These are phyloP conservation scores for Lasius platythorax DNA, from an alignment of 2,888 invertebrate genomes.

Conservation along the genomic window DNA sequence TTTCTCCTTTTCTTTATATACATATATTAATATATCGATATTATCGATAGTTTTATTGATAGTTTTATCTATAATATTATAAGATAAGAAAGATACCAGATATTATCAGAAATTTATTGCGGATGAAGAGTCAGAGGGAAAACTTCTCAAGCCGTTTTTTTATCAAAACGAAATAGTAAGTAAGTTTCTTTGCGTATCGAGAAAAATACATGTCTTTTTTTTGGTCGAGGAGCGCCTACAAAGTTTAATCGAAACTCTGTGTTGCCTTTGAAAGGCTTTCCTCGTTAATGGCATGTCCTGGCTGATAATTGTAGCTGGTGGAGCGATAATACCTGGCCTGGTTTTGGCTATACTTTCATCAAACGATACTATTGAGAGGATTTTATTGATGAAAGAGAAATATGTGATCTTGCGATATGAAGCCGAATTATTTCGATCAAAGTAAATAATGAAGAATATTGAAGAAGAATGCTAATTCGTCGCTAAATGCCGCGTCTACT, in stretches of 20 bases:
- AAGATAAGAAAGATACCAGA: not conserved
- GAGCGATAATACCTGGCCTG: conserved; percentile 47
- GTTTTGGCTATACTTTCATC: conserved; percentile 48
- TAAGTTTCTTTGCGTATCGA: conserved; percentile 44
- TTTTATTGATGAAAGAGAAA: conserved; percentile 21
- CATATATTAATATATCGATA: not conserved
- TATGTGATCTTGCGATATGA: not conserved
- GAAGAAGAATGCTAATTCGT: not conserved
- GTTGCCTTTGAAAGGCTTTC: conserved; percentile 64
- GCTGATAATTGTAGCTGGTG: conserved; percentile 55
- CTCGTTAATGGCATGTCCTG: conserved; percentile 59
- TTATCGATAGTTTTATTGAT: not conserved
- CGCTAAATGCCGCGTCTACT: not conserved
- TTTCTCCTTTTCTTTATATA: not conserved
- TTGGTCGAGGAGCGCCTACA: conserved; percentile 31
- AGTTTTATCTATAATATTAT: not conserved
- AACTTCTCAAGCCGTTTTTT: conserved; percentile 20
- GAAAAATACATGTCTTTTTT: conserved; percentile 45
- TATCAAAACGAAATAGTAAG: conserved; percentile 22
- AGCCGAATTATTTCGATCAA: not conserved
- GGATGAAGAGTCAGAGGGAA: conserved; percentile 9
- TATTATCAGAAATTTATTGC: conserved; percentile 14
- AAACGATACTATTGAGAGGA: conserved; percentile 24
- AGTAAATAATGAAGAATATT: not conserved
- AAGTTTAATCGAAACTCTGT: conserved; percentile 61